A percentile compares a stretch with the other conserved stretches of the same genome.
Evolutionary conservation across 2,888 invertebrate genomes (phyloP).

Genomic region (Fragum whitleyi): DNA sequence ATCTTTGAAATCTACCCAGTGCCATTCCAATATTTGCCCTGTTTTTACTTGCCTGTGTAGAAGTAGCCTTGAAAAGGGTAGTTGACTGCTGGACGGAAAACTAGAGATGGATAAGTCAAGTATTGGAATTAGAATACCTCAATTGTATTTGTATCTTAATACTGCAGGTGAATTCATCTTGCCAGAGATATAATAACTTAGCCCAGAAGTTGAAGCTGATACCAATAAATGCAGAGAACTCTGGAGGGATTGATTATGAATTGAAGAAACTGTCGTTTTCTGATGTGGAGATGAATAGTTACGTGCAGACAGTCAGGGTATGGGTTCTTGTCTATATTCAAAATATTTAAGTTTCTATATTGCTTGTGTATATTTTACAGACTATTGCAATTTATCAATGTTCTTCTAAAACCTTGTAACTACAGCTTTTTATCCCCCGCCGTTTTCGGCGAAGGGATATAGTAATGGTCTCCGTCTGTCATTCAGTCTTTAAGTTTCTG

Average conservation of each 20-base stretch:
- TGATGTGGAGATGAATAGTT: constrained; percentile 56
- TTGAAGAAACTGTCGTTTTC: constrained; percentile 65
- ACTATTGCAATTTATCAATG: background rate
- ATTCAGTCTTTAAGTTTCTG: background rate
- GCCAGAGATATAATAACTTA: constrained; percentile 75
- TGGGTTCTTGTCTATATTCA: background rate
- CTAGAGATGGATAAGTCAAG: no score
- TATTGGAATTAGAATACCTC: no score
- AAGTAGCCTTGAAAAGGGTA: no score
- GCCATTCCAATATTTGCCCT: no score
- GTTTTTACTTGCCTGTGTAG: no score
- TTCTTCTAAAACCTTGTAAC: no score
- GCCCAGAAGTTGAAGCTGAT: constrained; percentile 77
- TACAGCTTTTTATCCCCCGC: no score
- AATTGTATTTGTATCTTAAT: no score
- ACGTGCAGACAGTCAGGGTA: constrained; percentile 72
- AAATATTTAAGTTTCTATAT: background rate
- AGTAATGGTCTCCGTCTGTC: no score
- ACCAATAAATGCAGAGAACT: constrained; percentile 78
- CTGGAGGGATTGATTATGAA: constrained; percentile 79
- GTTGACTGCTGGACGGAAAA: no score
- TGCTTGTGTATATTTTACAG: background rate
- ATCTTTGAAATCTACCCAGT: no score
- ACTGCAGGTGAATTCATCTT: constrained; percentile 70
- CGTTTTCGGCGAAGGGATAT: no score